These are phyloP conservation scores for Ascaphus truei DNA, from an alignment of 2,113 vertebrate genomes.

Conservation along the genomic window DNA sequence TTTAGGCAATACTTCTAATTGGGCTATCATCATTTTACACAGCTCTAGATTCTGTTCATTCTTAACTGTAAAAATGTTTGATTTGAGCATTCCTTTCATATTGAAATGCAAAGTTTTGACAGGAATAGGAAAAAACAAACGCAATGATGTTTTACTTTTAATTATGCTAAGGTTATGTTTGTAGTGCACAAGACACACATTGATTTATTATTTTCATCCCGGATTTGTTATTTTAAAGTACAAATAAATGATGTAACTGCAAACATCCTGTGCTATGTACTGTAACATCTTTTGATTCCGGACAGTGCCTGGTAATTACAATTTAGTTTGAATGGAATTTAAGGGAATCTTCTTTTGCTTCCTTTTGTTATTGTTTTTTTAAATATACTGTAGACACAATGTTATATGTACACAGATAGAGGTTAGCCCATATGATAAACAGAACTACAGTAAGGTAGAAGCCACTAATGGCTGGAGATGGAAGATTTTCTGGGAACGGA, in stretches of 20 bases:
- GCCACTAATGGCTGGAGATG: no score
- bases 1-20: conserved; percentile 26
- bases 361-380: background rate
- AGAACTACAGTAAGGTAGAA: no score
- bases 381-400: background rate
- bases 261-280: background rate
- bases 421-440: no score
- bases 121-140: conserved; percentile 24
- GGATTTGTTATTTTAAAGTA: conserved; percentile 10
- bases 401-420: background rate
- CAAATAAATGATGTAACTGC: conserved; percentile 8
- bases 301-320: conserved; percentile 19
- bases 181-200: background rate
- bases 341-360: background rate
- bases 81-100: conserved; percentile 21
- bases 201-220: conserved; percentile 22
- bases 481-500: no score
- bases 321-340: background rate
- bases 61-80: conserved; percentile 12
- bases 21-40: conserved; percentile 27
- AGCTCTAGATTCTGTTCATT: conserved; percentile 19
- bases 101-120: conserved; percentile 13
- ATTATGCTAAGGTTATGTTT: conserved; percentile 19
- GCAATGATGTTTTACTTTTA: conserved; percentile 34
- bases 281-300: conserved; percentile 13